These are phyloP conservation scores for Tanypteryx hageni DNA, from an alignment of 2,888 invertebrate genomes.

Conservation along the genomic window DNA sequence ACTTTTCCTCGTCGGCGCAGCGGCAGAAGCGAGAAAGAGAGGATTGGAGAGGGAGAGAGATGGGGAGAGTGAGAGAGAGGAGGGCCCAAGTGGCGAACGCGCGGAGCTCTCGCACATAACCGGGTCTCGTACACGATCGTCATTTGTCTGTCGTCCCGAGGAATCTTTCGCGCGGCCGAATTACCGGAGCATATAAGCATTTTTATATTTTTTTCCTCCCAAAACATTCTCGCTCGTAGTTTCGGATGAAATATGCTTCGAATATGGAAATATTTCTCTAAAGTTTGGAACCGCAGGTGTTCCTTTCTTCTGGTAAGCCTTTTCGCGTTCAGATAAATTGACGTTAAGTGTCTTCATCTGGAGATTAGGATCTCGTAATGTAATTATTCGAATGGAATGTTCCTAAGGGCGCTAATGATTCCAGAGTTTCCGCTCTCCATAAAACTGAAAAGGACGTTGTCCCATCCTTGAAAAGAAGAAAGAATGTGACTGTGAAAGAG, in stretches of 20 bases:
- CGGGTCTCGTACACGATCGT: background rate
- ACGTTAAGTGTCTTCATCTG: constrained; percentile 14
- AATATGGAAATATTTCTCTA: background rate
- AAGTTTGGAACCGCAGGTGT: background rate
- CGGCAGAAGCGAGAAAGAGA: background rate
- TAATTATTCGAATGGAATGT: constrained; percentile 19
- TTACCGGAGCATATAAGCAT: background rate
- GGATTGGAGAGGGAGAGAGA: background rate
- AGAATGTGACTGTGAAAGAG: background rate
- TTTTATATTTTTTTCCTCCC: background rate
- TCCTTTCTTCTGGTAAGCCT: background rate
- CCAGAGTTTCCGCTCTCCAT: background rate
- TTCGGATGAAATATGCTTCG: constrained; percentile 7
- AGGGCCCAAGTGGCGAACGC: background rate
- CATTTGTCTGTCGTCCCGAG: constrained; percentile 2
- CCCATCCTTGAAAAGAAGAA: background rate
- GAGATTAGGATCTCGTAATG: constrained; percentile 17
- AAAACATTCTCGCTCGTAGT: background rate
- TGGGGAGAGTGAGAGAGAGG: background rate
- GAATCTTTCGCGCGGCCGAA: constrained; percentile 13
- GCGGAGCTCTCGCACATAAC: background rate
- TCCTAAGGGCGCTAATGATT: background rate
- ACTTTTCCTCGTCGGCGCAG: background rate
- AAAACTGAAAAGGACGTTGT: constrained; percentile 2
- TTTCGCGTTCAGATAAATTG: background rate